These are phyloP conservation scores for Neuroscelio doddi DNA, from an alignment of 2,888 invertebrate genomes.

Conservation along the genomic window DNA sequence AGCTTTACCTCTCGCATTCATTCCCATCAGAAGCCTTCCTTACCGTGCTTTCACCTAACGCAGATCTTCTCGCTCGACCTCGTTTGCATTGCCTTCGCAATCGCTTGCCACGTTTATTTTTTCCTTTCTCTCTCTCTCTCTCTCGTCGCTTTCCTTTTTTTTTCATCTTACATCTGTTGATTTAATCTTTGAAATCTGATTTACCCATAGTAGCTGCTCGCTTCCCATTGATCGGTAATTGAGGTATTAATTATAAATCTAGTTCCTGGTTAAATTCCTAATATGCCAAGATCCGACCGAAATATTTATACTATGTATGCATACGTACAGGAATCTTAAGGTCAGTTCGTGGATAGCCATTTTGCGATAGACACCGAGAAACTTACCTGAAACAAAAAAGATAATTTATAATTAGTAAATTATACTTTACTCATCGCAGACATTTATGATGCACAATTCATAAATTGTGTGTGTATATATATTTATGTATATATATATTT, in stretches of 20 bases:
- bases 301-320: not conserved
- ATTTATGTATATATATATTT: no score
- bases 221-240: constrained; percentile 54
- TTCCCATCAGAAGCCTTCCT: constrained; percentile 45
- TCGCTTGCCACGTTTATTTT: no score
- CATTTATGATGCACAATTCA: no score
- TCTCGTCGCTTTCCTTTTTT: constrained; percentile 33
- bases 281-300: constrained; percentile 35
- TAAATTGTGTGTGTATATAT: no score
- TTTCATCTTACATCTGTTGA: constrained; percentile 51
- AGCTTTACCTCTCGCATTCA: constrained; percentile 63
- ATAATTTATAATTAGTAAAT: no score
- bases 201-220: constrained; percentile 27
- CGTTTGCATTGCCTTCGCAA: constrained; percentile 31
- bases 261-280: constrained; percentile 53
- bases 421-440: no score
- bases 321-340: constrained; percentile 10
- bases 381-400: constrained; percentile 64
- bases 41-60: constrained; percentile 9
- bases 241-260: constrained; percentile 66
- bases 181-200: constrained; percentile 40
- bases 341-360: no score
- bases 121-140: constrained; percentile 17
- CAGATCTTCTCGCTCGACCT: constrained; percentile 37
- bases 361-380: no score